These are phyloP conservation scores for Elanoides forficatus DNA, from an alignment of 2,113 vertebrate species.

Conservation along the genomic window DNA sequence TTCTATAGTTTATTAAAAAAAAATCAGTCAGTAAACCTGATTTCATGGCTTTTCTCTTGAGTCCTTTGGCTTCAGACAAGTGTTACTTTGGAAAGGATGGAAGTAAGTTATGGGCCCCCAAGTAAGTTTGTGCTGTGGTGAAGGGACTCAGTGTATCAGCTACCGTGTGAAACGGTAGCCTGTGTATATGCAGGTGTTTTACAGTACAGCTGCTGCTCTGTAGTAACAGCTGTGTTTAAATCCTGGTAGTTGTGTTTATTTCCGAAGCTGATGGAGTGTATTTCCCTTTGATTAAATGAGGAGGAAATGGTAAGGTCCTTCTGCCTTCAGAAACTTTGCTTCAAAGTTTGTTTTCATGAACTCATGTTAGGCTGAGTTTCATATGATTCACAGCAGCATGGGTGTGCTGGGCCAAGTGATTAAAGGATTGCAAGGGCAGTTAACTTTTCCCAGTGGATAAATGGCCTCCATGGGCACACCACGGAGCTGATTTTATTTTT, in stretches of 20 bases:
- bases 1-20: slow-evolving; percentile 67
- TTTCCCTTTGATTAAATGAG: not conserved
- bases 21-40: slow-evolving; percentile 20
- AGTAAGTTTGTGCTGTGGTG: not conserved
- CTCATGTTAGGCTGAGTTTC: accelerated
- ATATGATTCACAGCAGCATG: accelerated
- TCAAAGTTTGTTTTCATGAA: not conserved
- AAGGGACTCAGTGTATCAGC: accelerated
- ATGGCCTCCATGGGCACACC: too few species aligned
- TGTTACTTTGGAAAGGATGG: not conserved
- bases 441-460: not conserved
- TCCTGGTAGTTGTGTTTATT: not conserved
- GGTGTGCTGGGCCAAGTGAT: accelerated
- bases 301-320: not conserved
- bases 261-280: not conserved
- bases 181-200: not conserved
- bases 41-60: slow-evolving; percentile 9
- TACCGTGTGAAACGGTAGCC: accelerated
- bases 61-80: not conserved
- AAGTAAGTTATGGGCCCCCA: not conserved
- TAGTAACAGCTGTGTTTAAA: not conserved
- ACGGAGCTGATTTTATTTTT: not conserved
- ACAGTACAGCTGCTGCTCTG: not conserved
- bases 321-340: not conserved
- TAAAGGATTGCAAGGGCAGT: not conserved